Percentiles rank a stretch among this genome's conserved stretches.
Evolutionary conservation across 2,797 vertebrate species (phyloP).

Genomic region (Pempheris klunzingeri): DNA sequence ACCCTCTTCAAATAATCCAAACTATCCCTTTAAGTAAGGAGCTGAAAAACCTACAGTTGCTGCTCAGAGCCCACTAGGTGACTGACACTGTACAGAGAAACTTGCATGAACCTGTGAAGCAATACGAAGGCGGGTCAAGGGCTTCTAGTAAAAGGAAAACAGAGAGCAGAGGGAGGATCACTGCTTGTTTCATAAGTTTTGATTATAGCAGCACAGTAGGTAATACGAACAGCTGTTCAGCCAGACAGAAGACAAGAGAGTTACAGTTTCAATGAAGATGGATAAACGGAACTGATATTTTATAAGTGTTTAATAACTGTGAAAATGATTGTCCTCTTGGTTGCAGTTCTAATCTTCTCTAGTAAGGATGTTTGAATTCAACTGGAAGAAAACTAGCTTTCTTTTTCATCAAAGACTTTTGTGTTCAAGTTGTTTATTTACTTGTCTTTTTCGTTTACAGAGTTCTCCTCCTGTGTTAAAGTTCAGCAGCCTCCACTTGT

Average conservation of each 20-base stretch:
- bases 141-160: not conserved
- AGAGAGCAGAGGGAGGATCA: not conserved
- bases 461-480: constrained; percentile 38
- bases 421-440: not conserved
- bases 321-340: not conserved
- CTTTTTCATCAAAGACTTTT: not conserved
- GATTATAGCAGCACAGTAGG: not conserved
- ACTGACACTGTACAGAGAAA: not conserved
- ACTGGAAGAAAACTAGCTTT: not conserved
- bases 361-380: constrained; percentile 41
- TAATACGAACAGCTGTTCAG: not conserved
- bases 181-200: not conserved
- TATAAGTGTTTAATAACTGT: not conserved
- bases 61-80: not conserved
- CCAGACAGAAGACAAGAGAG: not conserved
- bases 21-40: not conserved
- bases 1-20: no score
- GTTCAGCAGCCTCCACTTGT: constrained; percentile 42
- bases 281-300: not conserved
- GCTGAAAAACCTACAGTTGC: not conserved
- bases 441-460: constrained; percentile 3
- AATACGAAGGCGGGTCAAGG: not conserved
- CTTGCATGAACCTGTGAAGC: not conserved
- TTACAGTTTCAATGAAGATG: not conserved
- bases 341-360: constrained; percentile 21